Conservation (phyloP, 2,113 vertebrate genomes). For the Phalacrocorax carbo region DNA sequence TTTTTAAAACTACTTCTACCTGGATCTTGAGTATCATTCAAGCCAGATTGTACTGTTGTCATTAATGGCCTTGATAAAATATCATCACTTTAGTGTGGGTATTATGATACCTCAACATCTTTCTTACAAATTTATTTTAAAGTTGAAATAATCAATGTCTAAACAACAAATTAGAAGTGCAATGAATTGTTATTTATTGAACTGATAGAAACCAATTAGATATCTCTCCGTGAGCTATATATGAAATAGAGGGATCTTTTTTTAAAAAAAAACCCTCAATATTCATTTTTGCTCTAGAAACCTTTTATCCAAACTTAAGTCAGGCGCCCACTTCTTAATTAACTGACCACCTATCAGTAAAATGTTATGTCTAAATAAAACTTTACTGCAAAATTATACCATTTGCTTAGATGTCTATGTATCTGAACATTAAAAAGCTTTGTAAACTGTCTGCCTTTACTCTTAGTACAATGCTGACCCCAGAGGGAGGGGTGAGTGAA, state of each 20-base stretch:
- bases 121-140: not conserved
- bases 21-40: not conserved
- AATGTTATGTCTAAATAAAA: not conserved
- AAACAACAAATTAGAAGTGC: not conserved
- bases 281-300: not conserved
- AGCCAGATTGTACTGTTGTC: not conserved
- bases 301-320: not conserved
- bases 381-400: not conserved
- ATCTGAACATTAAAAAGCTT: conserved; percentile 14
- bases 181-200: not conserved
- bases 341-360: not conserved
- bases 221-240: not conserved
- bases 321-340: not conserved
- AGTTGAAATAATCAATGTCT: not conserved
- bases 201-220: not conserved
- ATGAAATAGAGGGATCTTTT: not conserved
- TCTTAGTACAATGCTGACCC: conserved; percentile 10
- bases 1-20: not conserved
- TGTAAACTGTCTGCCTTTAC: not conserved
- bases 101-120: not conserved
- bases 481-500: conserved; percentile 35
- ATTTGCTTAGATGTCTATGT: not conserved
- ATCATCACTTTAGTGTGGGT: not conserved
- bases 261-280: not conserved
- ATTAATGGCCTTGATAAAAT: not conserved